These are phyloP conservation scores for Drosophila mimica DNA, from an alignment of 2,888 invertebrate species.

Conservation along the genomic window DNA sequence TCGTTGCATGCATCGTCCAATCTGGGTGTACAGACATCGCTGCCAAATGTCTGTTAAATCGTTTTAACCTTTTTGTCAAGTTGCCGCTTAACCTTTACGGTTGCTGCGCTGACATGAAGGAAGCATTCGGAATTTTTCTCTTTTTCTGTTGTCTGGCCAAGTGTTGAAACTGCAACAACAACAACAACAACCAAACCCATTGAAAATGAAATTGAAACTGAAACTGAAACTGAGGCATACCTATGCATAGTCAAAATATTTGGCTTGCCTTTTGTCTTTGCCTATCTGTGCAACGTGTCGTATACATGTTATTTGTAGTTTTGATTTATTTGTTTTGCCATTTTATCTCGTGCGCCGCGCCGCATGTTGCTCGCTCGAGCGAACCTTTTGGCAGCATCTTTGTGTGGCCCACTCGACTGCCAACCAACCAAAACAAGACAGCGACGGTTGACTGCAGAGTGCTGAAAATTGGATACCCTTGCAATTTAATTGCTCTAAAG, in stretches of 20 bases:
- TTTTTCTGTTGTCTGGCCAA: slow-evolving; percentile 42
- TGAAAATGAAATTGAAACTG: slow-evolving; percentile 19
- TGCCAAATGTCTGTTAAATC: slow-evolving; percentile 77
- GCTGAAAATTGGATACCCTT: slow-evolving; percentile 14
- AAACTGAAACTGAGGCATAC: slow-evolving; percentile 32
- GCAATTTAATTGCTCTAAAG: neutral
- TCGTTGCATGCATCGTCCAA: slow-evolving; percentile 47
- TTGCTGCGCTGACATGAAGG: slow-evolving; percentile 73
- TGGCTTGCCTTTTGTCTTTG: slow-evolving; percentile 23
- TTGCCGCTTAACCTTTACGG: slow-evolving; percentile 83
- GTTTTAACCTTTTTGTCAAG: slow-evolving; percentile 83
- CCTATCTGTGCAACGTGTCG: slow-evolving; percentile 55
- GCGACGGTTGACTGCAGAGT: neutral
- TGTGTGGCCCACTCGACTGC: slow-evolving; percentile 43
- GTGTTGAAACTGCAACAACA: slow-evolving; percentile 60
- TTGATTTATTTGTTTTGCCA: slow-evolving; percentile 75
- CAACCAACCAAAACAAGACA: slow-evolving; percentile 31
- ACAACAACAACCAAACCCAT: slow-evolving; percentile 34
- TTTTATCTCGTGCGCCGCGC: slow-evolving; percentile 50
- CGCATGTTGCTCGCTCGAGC: slow-evolving; percentile 39
- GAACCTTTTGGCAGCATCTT: slow-evolving; percentile 45
- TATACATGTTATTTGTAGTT: slow-evolving; percentile 68
- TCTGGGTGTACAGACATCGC: slow-evolving; percentile 44
- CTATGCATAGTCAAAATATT: slow-evolving; percentile 43
- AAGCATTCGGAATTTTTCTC: slow-evolving; percentile 63